Conservation (phyloP, 2,888 invertebrate species). For the Halictus ligatus region DNA sequence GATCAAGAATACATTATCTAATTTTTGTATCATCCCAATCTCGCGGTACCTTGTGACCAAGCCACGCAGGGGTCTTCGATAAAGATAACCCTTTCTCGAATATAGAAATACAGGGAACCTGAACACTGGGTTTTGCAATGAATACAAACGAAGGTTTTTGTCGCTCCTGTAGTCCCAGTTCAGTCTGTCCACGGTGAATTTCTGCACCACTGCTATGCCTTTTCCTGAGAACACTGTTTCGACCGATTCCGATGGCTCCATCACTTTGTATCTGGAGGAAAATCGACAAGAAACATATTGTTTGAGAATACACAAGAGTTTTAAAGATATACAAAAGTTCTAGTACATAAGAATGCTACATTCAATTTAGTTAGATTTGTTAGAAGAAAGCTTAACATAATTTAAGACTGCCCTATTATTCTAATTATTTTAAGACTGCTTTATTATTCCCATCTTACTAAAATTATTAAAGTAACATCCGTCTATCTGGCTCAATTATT, state of each 20-base stretch:
- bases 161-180: conserved; percentile 56
- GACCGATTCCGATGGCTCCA: conserved; percentile 17
- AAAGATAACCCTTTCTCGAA: conserved; percentile 49
- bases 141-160: conserved; percentile 45
- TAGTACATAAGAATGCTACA: no score
- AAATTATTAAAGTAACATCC: no score
- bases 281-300: background rate
- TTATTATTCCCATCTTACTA: no score
- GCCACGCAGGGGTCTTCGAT: conserved; percentile 34
- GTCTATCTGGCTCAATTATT: no score
- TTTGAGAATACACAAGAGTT: no score
- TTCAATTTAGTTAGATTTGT: no score
- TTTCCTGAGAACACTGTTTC: conserved; percentile 27
- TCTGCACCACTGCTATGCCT: conserved; percentile 40
- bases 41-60: conserved; percentile 45
- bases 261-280: conserved; percentile 47
- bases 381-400: no score
- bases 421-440: no score
- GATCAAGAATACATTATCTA: conserved; percentile 24
- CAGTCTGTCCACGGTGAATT: conserved; percentile 40
- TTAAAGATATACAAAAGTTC: background rate
- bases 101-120: conserved; percentile 52
- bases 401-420: no score
- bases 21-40: conserved; percentile 46
- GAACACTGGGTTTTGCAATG: conserved; percentile 22